Evolutionary conservation across 1,140 invertebrate genomes (phyloP), one percentile per base, ranked within the genome.

Genomic region (Drosophila willistoni): DNA sequence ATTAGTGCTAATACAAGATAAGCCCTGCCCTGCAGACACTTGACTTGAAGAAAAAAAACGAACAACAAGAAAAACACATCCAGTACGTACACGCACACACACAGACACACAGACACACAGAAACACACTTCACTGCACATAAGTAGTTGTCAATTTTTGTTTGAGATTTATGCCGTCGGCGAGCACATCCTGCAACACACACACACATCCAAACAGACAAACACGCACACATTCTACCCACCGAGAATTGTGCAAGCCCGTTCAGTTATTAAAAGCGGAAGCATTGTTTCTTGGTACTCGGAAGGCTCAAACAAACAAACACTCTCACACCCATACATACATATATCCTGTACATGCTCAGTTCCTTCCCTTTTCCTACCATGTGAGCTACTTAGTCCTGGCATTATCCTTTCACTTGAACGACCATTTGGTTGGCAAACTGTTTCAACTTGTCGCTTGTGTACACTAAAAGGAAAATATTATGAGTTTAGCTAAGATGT

Each of bases 241-340:
- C 22, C 41, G 9, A 33, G 14, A 10, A 36, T 41, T 10, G 57
- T 54, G 34, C 14, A 29, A 12, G 60, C 55, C 42, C 25, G 61
- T 54, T 70, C 63, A 65, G 69, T 87, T 86, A 83, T 86, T 86
- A 87, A 79, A 71, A 71, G 55, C 79, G 80, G 77, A 80, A 87
- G 63, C 63, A 62, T 82, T 80, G 83, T 83, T 66, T 75, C 44
- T 59, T 55, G 56, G 14, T n/a, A 19, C 13, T 4, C 59, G 64
- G 57, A 75, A 75, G 59, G 10, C 59, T 34, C 51, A 19, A 29
- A 29, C 29, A 19, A 29, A 29, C 29, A 29, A 29, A 29, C 29
- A 29, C 29, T 29, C 29, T 10, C 42, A 57, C 47, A 75, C 29
- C 14, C 19, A 47, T 22, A 54, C 1, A 61, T 36, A 68, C 41